These are phyloP conservation scores for Ciona savignyi DNA, from an alignment of 23 tunicate species.

Conservation along the genomic window DNA sequence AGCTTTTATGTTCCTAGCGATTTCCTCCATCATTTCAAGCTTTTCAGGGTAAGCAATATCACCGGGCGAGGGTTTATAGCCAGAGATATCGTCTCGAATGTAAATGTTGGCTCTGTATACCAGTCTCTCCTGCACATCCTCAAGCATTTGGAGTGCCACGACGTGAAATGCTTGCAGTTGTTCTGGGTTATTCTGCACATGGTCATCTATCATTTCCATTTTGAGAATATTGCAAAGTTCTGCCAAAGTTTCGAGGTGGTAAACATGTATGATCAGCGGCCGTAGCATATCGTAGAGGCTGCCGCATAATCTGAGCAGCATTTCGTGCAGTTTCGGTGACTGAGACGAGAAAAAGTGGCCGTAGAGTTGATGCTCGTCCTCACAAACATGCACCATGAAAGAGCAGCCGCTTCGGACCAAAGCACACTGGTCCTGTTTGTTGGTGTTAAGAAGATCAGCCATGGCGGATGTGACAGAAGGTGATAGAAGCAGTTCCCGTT, in stretches of 20 bases:
- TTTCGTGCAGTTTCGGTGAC: constrained; percentile 77
- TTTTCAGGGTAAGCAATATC: constrained; percentile 98
- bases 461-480: constrained; percentile 92
- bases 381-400: constrained; percentile 99
- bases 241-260: constrained; percentile 97
- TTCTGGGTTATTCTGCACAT: constrained; percentile 85
- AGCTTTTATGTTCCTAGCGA: constrained; percentile 57
- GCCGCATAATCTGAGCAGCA: constrained; percentile 86
- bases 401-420: constrained; percentile 95
- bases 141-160: constrained; percentile 84
- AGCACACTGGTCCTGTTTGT: constrained; percentile 93
- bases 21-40: constrained; percentile 98
- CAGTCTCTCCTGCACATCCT: constrained; percentile 97
- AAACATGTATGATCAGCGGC: constrained; percentile 92
- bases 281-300: constrained; percentile 88
- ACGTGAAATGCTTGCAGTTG: constrained; percentile 91
- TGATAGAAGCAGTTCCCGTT: constrained; percentile 76
- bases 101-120: constrained; percentile 93
- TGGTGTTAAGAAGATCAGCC: constrained; percentile 49
- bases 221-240: constrained; percentile 94
- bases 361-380: constrained; percentile 97
- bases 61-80: constrained; percentile 92
- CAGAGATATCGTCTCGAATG: constrained; percentile 84
- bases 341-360: constrained; percentile 76
- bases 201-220: constrained; percentile 98